Base-by-base conservation (phyloP, 1,140 invertebrate species). In the Ridgeia piscesae region DNA sequence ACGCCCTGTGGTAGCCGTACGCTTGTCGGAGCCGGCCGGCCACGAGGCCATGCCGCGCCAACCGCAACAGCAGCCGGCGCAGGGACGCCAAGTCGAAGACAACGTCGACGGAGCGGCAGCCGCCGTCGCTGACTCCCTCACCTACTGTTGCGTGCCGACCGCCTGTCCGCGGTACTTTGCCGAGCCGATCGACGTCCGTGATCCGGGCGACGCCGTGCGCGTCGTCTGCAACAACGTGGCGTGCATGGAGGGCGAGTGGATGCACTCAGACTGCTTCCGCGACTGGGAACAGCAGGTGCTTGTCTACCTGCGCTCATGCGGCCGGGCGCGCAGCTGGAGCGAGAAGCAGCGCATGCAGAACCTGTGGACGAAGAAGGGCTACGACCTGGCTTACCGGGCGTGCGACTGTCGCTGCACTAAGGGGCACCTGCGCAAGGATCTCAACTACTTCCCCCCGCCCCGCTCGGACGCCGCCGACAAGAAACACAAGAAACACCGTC, bases 291-390 rank as follows among this genome's bases (percentile, higher is more conserved):
- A 98, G 95, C 97, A 97, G 9, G 97, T 99, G 33, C 96, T 99
- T 93, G 97, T 97, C 58, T 99, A 98, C 95, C 96, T 99, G 89
- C 98, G 98, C 95, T 98, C 97, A 11, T 98, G 98, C 96, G 98
- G 98, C 27, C 96, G 98, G 33, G 98, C 98, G 1, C 97, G 98
- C 33, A 98, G 98, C 92, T 99, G 98, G 98, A 98, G 98, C 35
- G 98, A 99, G 95, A 97, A 98, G 90, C 98, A 99, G 96, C 97
- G 98, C 33, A 97, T 98, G 93, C 98, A 99, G 96, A 99, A 99
- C 95, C 96, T 99, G 92, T 99, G 99, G 99, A 99, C 98, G 88
- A 99, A 99, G 96, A 99, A 99, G 96, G 98, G 98, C 27, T 99
- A 99, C 96, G 98, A 99, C 95, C 96, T 99, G 95, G 98, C 98